Evolutionary conservation across 2,888 invertebrate species (phyloP), one percentile per base, ranked within the genome.

Genomic region (Drosophila kuntzei): DNA sequence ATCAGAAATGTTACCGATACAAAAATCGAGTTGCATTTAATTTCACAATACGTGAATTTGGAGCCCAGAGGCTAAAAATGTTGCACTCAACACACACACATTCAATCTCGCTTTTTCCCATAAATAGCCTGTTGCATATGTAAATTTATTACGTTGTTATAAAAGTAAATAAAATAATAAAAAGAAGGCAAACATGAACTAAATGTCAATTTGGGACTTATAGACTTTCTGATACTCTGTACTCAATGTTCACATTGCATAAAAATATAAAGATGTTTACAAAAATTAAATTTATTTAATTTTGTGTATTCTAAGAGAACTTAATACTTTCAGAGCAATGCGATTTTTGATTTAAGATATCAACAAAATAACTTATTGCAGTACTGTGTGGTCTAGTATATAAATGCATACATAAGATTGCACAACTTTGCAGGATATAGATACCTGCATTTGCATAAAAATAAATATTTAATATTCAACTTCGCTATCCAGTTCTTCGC

Each of bases 61-160:
- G 12, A 46, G 25, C 50, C 46, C 11, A 29, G n/a, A 50, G 51
- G 41, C 32, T 41, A 9, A 20, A 37, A 44, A 34, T 46, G 12
- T 43, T 29, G 34, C 47, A 41, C 34, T 41, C 9, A 22, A 8
- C 16, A 9, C 50, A 51, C 51, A 51, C 60, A 32, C 34, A 60
- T 36, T 6, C 41, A 36, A 37, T 12, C 46, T 12, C 46, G 3
- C 29, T 44, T n/a, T 22, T 12, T 8, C 18, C 12, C 3, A 25
- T 34, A 29, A 29, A 11, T 25, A 16, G 49, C 36, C 54, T 65
- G 66, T 66, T 69, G 60, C 66, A 55, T 49, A 50, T 39, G 50
- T 29, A 55, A 60, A 39, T 34, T 25, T 9, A 43, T 37, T 59
- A 54, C 18, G 14, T 12, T 55, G 25, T 9, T 9, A 18, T 9